Evolutionary conservation across 2,888 invertebrate genomes (phyloP), one percentile per base, ranked within the genome.

Genomic region (Volucella inanis): DNA sequence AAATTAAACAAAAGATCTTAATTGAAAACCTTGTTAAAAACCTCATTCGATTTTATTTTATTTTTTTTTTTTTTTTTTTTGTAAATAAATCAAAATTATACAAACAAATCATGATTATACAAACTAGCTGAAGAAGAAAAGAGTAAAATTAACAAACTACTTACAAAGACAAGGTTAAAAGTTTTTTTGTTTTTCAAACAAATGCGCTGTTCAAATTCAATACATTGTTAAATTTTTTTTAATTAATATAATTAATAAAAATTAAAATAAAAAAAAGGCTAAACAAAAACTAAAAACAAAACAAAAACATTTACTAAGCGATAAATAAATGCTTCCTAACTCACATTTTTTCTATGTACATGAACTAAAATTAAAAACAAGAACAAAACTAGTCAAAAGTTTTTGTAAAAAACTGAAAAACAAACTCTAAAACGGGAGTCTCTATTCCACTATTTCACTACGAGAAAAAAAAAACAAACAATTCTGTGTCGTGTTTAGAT

Each of bases 21-120:
- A 75, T 84, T 75, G 61, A 80, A 84, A 84, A 84, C 84, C 84
- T 84, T 84, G 84, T 80, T 80, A 67, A 84, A 79, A 84, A 84
- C 80, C 80, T 84, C 80, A 64, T 70, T 83, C 54, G 84, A 75
- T 80, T 84, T 84, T 80, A 84, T 84, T 80, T 71, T 65, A 62
- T 61, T 55, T 70, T 75, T 31, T 31, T 80, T 61, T 55, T 65
- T 75, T 22, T 22, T 76, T 65, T 68, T 61, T 45, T 70, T 75
- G 54, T 76, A 67, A 52, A 79, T n/a, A 68, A 67, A 45, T 39
- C 45, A 74, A 84, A 78, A 81, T 68, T 47, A 64, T 62, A 75
- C 64, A 72, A 82, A 82, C 59, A 78, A 72, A 55, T 68, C 49
- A 52, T 52, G 50, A 78, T 70, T 70, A 74, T 18, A 50, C 39